Conservation (phyloP, 2,797 vertebrate genomes). For the Podargus strigoides region DNA sequence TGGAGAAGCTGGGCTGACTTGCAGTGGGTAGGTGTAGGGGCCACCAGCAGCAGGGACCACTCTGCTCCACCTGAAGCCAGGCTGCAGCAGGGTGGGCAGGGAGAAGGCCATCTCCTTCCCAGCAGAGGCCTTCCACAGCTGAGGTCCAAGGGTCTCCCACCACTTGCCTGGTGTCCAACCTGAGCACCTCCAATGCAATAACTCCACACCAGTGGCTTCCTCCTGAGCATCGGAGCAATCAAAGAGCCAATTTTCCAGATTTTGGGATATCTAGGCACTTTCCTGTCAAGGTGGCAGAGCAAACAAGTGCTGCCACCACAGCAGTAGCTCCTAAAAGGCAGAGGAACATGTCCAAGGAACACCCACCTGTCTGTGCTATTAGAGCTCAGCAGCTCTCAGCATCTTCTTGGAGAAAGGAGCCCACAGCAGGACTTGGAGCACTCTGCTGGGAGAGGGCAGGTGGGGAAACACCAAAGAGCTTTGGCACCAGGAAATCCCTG, state of each 20-base stretch:
- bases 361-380: background rate
- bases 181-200: background rate
- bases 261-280: background rate
- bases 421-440: background rate
- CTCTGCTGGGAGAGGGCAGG: background rate
- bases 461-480: background rate
- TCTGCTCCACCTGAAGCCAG: background rate
- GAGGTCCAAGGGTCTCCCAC: background rate
- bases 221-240: background rate
- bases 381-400: background rate
- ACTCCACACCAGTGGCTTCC: background rate
- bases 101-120: background rate
- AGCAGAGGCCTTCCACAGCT: background rate
- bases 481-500: background rate
- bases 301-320: background rate
- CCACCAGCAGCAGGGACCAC: background rate
- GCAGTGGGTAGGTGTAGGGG: background rate
- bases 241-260: background rate
- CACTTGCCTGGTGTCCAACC: background rate
- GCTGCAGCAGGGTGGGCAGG: fast-evolving
- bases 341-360: background rate
- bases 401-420: background rate
- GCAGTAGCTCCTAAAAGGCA: background rate
- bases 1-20: background rate
- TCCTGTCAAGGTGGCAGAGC: background rate